A percentile compares a stretch with the other conserved stretches of the same genome.
phyloP scores from a whole-genome alignment of 2,797 vertebrate species.

The Sphenodon punctatus region DNA sequence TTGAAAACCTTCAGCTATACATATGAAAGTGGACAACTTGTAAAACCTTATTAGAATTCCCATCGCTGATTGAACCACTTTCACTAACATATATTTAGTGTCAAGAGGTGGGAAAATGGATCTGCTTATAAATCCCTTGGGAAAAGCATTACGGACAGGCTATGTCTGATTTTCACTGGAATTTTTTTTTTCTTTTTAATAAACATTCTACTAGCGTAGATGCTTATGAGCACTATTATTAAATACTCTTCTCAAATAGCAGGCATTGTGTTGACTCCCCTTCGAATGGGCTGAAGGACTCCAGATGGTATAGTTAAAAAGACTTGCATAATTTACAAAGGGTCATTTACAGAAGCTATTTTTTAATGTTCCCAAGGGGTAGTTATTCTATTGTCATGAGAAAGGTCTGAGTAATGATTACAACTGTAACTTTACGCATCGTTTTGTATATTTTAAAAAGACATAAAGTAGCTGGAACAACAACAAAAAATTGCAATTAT shows the following conservation, averaged over 20 bases:
- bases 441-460: background rate
- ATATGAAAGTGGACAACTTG: conserved; percentile 35
- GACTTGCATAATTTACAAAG: conserved; percentile 81
- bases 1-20: conserved; percentile 35
- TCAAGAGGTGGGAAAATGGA: conserved; percentile 29
- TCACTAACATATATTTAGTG: conserved; percentile 36
- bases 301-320: conserved; percentile 80
- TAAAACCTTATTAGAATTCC: background rate
- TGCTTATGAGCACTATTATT: conserved; percentile 76
- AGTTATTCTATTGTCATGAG: conserved; percentile 49
- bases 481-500: conserved; percentile 6
- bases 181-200: conserved; percentile 62
- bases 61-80: conserved; percentile 40
- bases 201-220: conserved; percentile 72
- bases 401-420: conserved; percentile 65
- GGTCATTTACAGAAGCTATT: conserved; percentile 78
- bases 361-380: conserved; percentile 73
- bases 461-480: conserved; percentile 27
- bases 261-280: conserved; percentile 61
- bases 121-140: conserved; percentile 27
- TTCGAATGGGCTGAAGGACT: conserved; percentile 61
- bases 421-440: conserved; percentile 17
- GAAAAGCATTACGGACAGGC: conserved; percentile 44
- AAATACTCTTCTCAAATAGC: conserved; percentile 70
- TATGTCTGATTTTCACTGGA: conserved; percentile 54